These are phyloP conservation scores for Choristoneura rosaceana DNA, from an alignment of 2,888 invertebrate species.

Conservation along the genomic window DNA sequence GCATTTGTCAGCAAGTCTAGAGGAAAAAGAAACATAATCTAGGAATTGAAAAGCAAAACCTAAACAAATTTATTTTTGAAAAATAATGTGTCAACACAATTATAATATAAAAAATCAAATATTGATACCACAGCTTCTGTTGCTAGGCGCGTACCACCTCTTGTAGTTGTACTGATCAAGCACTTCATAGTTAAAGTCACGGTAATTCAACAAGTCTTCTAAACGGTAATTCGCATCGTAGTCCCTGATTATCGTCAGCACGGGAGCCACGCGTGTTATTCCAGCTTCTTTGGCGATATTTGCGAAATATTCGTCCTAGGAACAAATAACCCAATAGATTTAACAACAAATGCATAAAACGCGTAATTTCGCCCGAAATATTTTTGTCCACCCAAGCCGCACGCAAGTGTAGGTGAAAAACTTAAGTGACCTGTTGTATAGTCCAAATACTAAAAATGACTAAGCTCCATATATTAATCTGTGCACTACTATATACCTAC, in stretches of 20 bases:
- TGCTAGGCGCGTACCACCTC: not conserved
- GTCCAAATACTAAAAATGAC: no score
- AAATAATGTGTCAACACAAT: no score
- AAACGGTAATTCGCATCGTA: not conserved
- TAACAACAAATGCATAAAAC: no score
- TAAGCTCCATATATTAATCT: no score
- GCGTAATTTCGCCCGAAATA: no score
- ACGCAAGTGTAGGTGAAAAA: no score
- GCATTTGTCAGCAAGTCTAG: no score
- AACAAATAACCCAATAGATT: not conserved
- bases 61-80: not conserved
- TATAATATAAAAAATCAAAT: not conserved
- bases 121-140: not conserved
- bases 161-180: not conserved
- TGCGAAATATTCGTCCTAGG: not conserved
- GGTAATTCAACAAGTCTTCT: not conserved
- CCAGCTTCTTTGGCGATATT: not conserved
- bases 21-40: no score
- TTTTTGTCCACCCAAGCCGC: no score
- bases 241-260: not conserved
- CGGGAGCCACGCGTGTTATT: not conserved
- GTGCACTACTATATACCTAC: no score
- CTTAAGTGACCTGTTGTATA: no score
- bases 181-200: not conserved
- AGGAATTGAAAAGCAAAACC: no score